These are phyloP conservation scores for Pogoniulus pusillus DNA, from an alignment of 2,797 vertebrate genomes.

Conservation along the genomic window DNA sequence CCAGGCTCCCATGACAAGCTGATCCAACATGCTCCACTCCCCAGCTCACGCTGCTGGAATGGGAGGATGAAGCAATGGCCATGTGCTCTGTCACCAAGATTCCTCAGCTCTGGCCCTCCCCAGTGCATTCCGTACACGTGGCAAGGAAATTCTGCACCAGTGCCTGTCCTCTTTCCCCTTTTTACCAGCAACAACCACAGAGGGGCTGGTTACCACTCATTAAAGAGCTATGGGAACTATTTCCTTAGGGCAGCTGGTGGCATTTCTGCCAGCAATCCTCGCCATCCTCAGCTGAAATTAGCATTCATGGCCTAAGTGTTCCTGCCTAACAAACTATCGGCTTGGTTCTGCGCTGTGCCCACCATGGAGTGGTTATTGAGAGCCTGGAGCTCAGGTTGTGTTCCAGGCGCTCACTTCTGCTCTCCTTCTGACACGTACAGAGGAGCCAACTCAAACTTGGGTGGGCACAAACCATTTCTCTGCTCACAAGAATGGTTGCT, in stretches of 20 bases:
- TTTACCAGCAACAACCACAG: background rate
- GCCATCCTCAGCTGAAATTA: background rate
- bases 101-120: background rate
- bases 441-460: background rate
- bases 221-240: background rate
- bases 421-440: background rate
- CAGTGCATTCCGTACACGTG: background rate
- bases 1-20: background rate
- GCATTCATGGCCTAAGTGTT: background rate
- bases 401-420: background rate
- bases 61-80: background rate
- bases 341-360: background rate
- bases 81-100: background rate
- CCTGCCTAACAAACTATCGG: background rate
- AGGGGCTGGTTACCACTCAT: constrained; percentile 24
- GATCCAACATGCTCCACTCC: background rate
- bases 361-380: background rate
- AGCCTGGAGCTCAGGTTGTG: background rate
- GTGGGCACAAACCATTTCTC: background rate
- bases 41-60: background rate
- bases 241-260: background rate
- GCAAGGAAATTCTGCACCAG: background rate
- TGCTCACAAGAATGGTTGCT: background rate
- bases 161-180: background rate
- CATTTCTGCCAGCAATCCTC: background rate